Evolutionary conservation across 2,888 invertebrate genomes (phyloP).

Genomic region (Nomada hirtipes): DNA sequence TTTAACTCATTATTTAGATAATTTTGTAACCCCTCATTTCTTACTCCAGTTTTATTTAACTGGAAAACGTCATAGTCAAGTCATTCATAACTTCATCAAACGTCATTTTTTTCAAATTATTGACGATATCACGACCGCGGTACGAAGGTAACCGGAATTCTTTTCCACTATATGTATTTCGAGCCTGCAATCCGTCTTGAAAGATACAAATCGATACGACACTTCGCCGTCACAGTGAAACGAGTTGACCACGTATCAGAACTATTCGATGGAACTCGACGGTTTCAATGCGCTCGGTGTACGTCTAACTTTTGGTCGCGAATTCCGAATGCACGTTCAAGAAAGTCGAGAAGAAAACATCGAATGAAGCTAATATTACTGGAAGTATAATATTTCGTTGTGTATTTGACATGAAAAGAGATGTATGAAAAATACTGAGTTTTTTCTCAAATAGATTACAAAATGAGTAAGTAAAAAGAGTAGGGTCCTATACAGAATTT

Average conservation of each 20-base stretch:
- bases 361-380: no score
- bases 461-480: no score
- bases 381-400: no score
- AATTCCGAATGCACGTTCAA: not conserved
- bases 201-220: conserved; percentile 41
- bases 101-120: conserved; percentile 33
- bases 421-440: no score
- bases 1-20: no score
- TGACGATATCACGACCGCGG: conserved; percentile 17
- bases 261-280: conserved; percentile 4
- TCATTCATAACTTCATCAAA: conserved; percentile 3
- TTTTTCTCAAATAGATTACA: no score
- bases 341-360: not conserved
- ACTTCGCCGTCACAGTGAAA: conserved; percentile 5
- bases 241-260: not conserved
- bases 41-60: no score
- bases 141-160: conserved; percentile 15
- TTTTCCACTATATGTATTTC: not conserved
- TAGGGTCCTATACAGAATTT: no score
- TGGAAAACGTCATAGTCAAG: no score
- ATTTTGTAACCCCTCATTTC: no score
- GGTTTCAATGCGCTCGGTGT: conserved; percentile 8
- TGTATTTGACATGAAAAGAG: no score
- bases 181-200: conserved; percentile 14
- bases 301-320: conserved; percentile 15